phyloP scores from a whole-genome alignment of 2,113 vertebrate species.

The mouse (Mus musculus) region DNA sequence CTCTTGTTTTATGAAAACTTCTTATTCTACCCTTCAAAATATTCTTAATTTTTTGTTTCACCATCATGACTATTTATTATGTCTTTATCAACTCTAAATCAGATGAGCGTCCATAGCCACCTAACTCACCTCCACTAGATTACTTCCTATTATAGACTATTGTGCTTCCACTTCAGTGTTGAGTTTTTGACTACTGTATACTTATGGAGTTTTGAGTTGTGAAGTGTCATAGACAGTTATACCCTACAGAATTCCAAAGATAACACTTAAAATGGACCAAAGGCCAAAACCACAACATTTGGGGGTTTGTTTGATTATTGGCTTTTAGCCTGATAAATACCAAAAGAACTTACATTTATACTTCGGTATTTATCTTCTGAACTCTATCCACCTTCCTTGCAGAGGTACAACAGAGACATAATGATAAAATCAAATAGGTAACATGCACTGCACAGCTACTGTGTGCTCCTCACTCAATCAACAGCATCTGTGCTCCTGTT shows the following conservation, averaged over 20 bases:
- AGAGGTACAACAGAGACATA: background rate
- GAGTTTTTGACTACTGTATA: background rate
- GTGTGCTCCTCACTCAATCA: background rate
- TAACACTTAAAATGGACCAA: background rate
- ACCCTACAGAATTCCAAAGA: constrained; percentile 17
- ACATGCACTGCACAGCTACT: background rate
- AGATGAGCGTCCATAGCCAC: background rate
- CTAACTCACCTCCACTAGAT: background rate
- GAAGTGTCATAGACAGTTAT: background rate
- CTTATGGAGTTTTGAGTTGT: background rate
- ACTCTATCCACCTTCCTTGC: background rate
- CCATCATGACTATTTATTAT: background rate
- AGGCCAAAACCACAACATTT: background rate
- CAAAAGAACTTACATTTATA: constrained; percentile 38
- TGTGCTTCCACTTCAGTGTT: constrained; percentile 2
- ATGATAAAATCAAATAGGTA: constrained; percentile 62
- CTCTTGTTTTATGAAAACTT: constrained; percentile 44
- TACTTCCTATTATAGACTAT: background rate
- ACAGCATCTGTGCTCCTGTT: background rate
- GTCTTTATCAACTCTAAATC: constrained; percentile 4
- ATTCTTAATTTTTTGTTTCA: background rate
- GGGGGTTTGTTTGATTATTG: background rate
- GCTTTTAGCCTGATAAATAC: background rate
- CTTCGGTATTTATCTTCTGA: constrained; percentile 38
- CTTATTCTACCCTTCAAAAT: background rate